A percentile compares a stretch with the other conserved stretches of the same genome.
Conservation (phyloP, 1,140 invertebrate species). For the Heliconius himera region DNA sequence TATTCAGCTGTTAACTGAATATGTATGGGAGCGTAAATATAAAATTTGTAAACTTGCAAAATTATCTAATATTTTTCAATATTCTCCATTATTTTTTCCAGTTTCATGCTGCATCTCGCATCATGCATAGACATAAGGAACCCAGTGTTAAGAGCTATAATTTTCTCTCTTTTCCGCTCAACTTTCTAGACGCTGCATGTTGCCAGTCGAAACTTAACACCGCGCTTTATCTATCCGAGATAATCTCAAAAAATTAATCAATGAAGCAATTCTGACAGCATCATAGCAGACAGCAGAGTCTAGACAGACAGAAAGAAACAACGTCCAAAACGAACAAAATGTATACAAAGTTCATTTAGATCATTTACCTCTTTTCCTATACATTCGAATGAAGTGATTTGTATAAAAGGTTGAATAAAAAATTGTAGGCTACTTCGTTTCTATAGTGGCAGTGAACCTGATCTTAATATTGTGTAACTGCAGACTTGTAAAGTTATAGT, state of each 20-base stretch:
- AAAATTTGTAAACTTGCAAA: not conserved
- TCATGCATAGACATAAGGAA: no score
- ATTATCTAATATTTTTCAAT: not conserved
- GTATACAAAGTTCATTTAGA: not conserved
- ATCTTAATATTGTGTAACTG: constrained; percentile 5
- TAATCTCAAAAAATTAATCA: no score
- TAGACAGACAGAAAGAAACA: no score
- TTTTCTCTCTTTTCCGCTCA: no score
- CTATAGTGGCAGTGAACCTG: constrained; percentile 11
- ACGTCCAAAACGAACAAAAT: not conserved
- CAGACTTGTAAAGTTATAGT: not conserved
- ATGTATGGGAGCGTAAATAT: not conserved
- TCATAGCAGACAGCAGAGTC: no score
- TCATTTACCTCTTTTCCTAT: constrained; percentile 2
- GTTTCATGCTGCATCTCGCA: no score
- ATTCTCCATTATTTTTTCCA: no score
- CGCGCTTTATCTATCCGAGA: no score
- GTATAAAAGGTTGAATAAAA: constrained; percentile 4
- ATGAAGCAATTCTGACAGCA: no score
- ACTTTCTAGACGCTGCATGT: no score
- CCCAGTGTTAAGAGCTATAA: no score
- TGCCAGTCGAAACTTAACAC: no score
- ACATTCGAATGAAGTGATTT: not conserved
- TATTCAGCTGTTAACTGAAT: constrained; percentile 5
- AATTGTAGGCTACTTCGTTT: constrained; percentile 1